These are phyloP conservation scores for Drosophila bifasciata DNA, from an alignment of 1,140 invertebrate species.

Conservation along the genomic window DNA sequence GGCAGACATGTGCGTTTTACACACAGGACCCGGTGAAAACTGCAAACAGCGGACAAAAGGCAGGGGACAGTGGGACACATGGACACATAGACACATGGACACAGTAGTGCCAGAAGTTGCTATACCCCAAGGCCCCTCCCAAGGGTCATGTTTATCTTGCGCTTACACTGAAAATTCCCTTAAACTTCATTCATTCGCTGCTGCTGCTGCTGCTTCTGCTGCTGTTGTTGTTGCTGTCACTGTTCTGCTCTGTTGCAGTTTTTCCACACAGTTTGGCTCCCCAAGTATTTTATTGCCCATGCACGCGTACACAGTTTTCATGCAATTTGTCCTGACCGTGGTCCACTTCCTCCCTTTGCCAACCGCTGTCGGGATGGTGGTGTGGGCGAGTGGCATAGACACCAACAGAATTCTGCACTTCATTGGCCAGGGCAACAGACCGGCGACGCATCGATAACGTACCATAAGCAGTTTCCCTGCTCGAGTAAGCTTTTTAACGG, in stretches of 20 bases:
- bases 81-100: constrained; percentile 21
- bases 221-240: constrained; percentile 12
- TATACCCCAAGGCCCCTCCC: constrained; percentile 29
- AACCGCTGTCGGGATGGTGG: background rate
- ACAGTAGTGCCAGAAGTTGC: background rate
- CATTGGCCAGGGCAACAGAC: constrained; percentile 30
- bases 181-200: constrained; percentile 52
- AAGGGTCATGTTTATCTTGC: constrained; percentile 74
- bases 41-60: constrained; percentile 10
- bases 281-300: constrained; percentile 59
- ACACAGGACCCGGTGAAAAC: constrained; percentile 20
- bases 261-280: constrained; percentile 55
- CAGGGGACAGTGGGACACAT: background rate
- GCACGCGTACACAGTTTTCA: constrained; percentile 48
- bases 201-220: constrained; percentile 6
- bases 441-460: constrained; percentile 9
- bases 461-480: constrained; percentile 1
- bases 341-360: background rate
- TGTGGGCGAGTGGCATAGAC: no score
- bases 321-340: constrained; percentile 35
- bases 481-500: background rate
- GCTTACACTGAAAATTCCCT: constrained; percentile 69
- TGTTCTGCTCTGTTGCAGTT: constrained; percentile 59
- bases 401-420: constrained; percentile 22
- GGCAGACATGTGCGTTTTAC: constrained; percentile 55